These are phyloP conservation scores for Molorchus minor DNA, from an alignment of 2,888 invertebrate genomes.

Conservation along the genomic window DNA sequence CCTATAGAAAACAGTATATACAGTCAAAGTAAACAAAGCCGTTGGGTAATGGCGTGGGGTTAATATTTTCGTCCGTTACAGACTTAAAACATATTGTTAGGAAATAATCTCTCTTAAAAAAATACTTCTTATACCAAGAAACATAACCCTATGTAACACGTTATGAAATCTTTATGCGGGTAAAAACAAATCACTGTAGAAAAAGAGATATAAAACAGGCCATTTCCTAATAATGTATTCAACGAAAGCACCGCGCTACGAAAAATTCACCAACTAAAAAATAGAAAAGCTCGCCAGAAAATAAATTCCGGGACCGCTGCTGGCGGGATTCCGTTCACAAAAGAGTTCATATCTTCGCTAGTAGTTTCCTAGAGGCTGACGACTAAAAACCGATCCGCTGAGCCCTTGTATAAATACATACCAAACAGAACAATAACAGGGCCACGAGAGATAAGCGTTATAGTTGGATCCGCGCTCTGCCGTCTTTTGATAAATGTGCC, in stretches of 20 bases:
- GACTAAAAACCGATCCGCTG: conserved; percentile 51
- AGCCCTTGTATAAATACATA: conserved; percentile 56
- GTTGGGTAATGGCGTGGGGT: too few relatives aligned
- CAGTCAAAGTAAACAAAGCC: too few relatives aligned
- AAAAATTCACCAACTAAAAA: conserved; percentile 48
- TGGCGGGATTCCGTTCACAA: conserved; percentile 48
- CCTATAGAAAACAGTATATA: too few relatives aligned
- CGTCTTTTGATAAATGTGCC: conserved; percentile 44
- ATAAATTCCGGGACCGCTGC: conserved; percentile 45
- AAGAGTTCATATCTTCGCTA: conserved; percentile 52
- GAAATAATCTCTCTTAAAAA: too few relatives aligned
- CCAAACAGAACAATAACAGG: conserved; percentile 52
- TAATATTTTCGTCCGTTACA: too few relatives aligned
- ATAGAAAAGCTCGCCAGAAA: conserved; percentile 41
- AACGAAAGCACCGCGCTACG: conserved; percentile 42
- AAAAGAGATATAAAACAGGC: neutral
- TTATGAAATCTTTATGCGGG: neutral
- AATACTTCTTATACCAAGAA: too few relatives aligned
- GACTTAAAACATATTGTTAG: too few relatives aligned
- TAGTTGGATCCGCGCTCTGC: conserved; percentile 24
- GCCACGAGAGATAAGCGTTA: conserved; percentile 42
- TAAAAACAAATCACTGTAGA: neutral
- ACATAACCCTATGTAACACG: too few relatives aligned
- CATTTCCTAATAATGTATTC: conserved; percentile 42
- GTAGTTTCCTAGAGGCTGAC: conserved; percentile 46